Evolutionary conservation across 2,797 vertebrate genomes (phyloP).

Genomic region (Tragelaphus oryx): DNA sequence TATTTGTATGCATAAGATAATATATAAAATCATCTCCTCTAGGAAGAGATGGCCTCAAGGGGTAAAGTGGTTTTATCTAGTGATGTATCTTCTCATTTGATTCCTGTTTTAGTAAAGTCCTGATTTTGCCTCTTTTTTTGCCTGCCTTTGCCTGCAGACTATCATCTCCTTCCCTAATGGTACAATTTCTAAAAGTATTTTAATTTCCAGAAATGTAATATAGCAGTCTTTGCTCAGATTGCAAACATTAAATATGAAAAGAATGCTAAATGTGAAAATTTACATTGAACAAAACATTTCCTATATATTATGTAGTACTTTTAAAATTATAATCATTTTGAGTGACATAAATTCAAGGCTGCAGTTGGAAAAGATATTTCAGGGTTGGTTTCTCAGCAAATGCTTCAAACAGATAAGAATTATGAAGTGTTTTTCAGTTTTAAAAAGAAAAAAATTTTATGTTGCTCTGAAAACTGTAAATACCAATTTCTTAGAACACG

Average conservation of each 20-base stretch:
- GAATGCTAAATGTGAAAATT: background rate
- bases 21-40: background rate
- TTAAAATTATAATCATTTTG: conserved; percentile 35
- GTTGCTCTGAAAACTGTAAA: conserved; percentile 34
- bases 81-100: background rate
- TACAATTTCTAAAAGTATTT: conserved; percentile 9
- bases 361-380: conserved; percentile 41
- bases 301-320: background rate
- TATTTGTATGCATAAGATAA: background rate
- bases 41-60: background rate
- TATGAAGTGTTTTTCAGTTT: conserved; percentile 49
- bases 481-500: conserved; percentile 38
- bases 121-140: conserved; percentile 8
- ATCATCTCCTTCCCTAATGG: background rate
- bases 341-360: background rate
- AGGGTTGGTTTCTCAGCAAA: conserved; percentile 35
- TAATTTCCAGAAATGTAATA: conserved; percentile 23
- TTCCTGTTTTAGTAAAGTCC: background rate
- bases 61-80: background rate
- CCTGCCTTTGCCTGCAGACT: background rate
- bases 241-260: conserved; percentile 28
- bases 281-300: background rate
- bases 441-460: conserved; percentile 37
- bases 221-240: background rate
- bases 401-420: conserved; percentile 46